These are phyloP conservation scores for Trachelus troglodyta DNA, from an alignment of 2,888 invertebrate species.

Conservation along the genomic window DNA sequence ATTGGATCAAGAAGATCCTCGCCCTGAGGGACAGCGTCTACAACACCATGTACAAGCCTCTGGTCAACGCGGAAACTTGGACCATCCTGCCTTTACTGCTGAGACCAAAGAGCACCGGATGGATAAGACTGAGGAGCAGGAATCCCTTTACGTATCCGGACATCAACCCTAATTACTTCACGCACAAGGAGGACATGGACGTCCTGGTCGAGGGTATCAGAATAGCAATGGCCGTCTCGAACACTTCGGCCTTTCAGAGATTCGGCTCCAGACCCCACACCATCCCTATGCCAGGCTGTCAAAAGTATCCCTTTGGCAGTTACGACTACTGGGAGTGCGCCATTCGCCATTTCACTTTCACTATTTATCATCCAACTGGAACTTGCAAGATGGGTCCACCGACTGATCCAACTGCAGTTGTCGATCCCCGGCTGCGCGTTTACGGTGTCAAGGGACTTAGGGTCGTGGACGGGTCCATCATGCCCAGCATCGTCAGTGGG, in stretches of 20 bases:
- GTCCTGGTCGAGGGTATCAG: constrained; percentile 86
- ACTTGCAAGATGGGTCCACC: constrained; percentile 90
- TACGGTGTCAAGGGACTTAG: constrained; percentile 82
- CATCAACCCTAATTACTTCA: constrained; percentile 93
- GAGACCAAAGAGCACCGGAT: constrained; percentile 88
- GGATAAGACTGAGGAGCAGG: constrained; percentile 82
- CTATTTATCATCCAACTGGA: constrained; percentile 87
- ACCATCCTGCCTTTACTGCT: constrained; percentile 83
- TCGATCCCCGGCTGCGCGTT: constrained; percentile 81
- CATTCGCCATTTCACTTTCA: constrained; percentile 82
- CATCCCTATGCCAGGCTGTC: constrained; percentile 86
- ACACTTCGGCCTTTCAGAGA: constrained; percentile 81
- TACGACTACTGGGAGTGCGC: constrained; percentile 91
- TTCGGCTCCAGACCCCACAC: constrained; percentile 84
- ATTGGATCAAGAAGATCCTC: constrained; percentile 81
- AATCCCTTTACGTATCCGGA: constrained; percentile 87
- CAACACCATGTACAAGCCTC: constrained; percentile 86
- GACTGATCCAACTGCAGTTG: constrained; percentile 81
- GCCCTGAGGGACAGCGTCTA: constrained; percentile 84
- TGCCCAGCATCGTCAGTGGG: constrained; percentile 90
- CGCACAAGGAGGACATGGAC: constrained; percentile 83
- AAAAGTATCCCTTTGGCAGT: constrained; percentile 76
- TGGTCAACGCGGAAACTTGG: constrained; percentile 84
- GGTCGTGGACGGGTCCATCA: constrained; percentile 87
- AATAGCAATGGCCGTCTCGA: constrained; percentile 83